A percentile compares a stretch with the other conserved stretches of the same genome.
Evolutionary conservation across 2,113 vertebrate genomes (phyloP).

Genomic region (Axis porcinus): DNA sequence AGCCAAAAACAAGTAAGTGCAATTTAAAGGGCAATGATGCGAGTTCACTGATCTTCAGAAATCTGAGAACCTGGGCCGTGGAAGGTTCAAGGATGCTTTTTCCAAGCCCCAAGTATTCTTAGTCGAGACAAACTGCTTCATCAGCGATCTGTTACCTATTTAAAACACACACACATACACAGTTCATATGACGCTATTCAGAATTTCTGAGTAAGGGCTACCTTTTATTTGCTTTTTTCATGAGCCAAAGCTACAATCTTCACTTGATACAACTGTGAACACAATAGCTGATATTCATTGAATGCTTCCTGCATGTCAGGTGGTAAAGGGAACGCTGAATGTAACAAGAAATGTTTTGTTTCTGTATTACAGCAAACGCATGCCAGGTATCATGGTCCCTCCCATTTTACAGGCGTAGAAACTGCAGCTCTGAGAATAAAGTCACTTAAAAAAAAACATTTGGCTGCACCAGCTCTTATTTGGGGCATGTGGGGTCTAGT

Average conservation of each 20-base stretch:
- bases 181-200: neutral
- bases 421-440: neutral
- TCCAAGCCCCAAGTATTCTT: neutral
- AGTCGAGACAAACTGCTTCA: neutral
- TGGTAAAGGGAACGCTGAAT: neutral
- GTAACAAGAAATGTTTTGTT: neutral
- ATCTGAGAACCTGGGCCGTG: neutral
- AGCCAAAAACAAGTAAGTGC: fast-evolving
- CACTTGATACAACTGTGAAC: neutral
- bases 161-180: neutral
- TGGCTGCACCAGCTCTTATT: neutral
- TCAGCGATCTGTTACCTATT: neutral
- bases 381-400: neutral
- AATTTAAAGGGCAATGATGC: neutral
- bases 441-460: neutral
- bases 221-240: neutral
- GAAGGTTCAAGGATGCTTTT: neutral
- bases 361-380: too few relatives aligned
- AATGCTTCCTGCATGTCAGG: fast-evolving
- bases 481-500: neutral
- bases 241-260: neutral
- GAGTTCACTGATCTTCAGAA: neutral
- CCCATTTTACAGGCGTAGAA: neutral
- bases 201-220: neutral
- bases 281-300: neutral